Base-by-base conservation (phyloP, 1,140 invertebrate species). In the Lepidurus couesii region DNA sequence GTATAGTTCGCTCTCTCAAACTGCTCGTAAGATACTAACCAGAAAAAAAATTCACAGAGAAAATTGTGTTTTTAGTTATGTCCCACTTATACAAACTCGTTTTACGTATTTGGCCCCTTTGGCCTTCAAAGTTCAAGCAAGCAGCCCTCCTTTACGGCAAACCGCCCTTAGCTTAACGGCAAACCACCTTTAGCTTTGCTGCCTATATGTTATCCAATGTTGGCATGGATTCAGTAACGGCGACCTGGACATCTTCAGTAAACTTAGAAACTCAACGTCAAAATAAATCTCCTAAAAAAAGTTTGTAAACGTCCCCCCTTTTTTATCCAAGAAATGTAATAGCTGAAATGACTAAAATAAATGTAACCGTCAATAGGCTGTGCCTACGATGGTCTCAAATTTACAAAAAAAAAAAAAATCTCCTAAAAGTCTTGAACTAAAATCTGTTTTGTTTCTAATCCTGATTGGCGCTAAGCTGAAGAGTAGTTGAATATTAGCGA, bases 151-250 rank as follows among this genome's bases (percentile, higher is more conserved):
- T 34, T 34, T 34, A 3, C 34, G 34, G 4, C 34, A 0, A 4
- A 34, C 34, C 34, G 34, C 34, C 34, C 34, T 34, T 34, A 34
- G 34, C 26, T 26, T 26, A 26, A 65, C 11, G 21, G 47, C 34
- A 78, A 44, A 44, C 86, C 86, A 26, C 92, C 95, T 16, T 92
- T 93, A 75, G 90, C 92, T 78, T 84, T 98, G 42, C 85, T 98
- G 44, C 87, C 98, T 11, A 89, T 99, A 47, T 26, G 47, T 85
- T 98, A n/a, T 96, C 96, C 34, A 93, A 96, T 87, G 90, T 97
- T 82, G 97, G 95, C 84, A 86, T 96, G 9, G 95, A 98, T 84
- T 91, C 98, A 84, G 93, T 96, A 83, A 91, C 91, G 80, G 92
- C 88, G 77, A 94, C 93, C 74, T 93, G 97, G 7, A 89, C 89